Conservation (phyloP, 2,888 invertebrate species). For the Hydropsyche betteni region DNA sequence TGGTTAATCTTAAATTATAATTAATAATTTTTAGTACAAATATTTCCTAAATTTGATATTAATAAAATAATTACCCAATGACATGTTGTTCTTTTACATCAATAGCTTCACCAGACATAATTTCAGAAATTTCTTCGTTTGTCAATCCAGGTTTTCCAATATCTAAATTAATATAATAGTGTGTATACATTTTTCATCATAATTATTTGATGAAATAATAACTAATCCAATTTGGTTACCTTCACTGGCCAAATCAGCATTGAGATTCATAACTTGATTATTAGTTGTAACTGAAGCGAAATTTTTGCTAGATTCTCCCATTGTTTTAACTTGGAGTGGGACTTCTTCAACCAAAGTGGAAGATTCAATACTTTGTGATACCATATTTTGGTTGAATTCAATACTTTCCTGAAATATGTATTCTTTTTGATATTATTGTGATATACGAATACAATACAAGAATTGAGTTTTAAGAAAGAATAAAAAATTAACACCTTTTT, state of each 20-base stretch:
- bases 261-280: conserved; percentile 9
- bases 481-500: no score
- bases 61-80: conserved; percentile 65
- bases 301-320: conserved; percentile 14
- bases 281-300: conserved; percentile 8
- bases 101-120: conserved; percentile 75
- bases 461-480: no score
- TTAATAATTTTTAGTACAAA: conserved; percentile 15
- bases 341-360: conserved; percentile 11
- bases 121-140: conserved; percentile 73
- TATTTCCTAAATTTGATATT: conserved; percentile 37
- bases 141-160: conserved; percentile 64
- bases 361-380: not conserved
- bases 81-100: conserved; percentile 73
- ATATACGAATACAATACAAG: no score
- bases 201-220: not conserved
- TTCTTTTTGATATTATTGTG: not conserved
- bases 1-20: conserved; percentile 56
- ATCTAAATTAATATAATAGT: conserved; percentile 54
- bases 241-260: not conserved
- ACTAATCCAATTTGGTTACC: not conserved
- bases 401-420: conserved; percentile 3
- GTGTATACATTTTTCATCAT: not conserved
- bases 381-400: not conserved
- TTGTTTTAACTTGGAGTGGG: conserved; percentile 1